phyloP scores from a whole-genome alignment of 2,888 invertebrate species.

The Tenthredo distinguenda region DNA sequence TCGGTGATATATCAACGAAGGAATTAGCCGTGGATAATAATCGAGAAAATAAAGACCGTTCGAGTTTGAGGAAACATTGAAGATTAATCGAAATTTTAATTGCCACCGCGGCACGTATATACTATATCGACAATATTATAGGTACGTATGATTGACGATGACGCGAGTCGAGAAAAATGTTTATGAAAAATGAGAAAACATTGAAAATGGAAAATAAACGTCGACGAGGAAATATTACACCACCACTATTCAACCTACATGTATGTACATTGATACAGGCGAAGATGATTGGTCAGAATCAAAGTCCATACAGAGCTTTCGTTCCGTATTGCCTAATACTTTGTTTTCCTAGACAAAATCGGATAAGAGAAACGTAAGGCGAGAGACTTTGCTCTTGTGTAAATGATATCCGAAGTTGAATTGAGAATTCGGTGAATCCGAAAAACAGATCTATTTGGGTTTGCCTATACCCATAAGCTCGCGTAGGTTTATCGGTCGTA shows the following conservation, averaged over 20 bases:
- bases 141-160: too few relatives aligned
- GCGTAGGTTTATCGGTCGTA: background rate
- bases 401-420: background rate
- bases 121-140: too few relatives aligned
- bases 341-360: background rate
- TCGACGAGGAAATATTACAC: background rate
- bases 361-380: background rate
- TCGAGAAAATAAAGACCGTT: background rate
- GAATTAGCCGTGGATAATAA: background rate
- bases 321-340: constrained; percentile 5
- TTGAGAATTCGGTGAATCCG: background rate
- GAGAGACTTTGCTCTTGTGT: background rate
- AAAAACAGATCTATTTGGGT: background rate
- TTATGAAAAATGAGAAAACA: background rate
- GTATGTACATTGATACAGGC: background rate
- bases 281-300: background rate
- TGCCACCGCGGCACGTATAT: too few relatives aligned
- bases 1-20: background rate
- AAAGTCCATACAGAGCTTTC: background rate
- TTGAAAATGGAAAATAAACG: background rate
- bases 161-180: background rate
- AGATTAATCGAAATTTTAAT: background rate
- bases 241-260: background rate
- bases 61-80: background rate
- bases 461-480: background rate